phyloP scores from a whole-genome alignment of 2,797 vertebrate species.

The Rhadinocentrus ornatus region DNA sequence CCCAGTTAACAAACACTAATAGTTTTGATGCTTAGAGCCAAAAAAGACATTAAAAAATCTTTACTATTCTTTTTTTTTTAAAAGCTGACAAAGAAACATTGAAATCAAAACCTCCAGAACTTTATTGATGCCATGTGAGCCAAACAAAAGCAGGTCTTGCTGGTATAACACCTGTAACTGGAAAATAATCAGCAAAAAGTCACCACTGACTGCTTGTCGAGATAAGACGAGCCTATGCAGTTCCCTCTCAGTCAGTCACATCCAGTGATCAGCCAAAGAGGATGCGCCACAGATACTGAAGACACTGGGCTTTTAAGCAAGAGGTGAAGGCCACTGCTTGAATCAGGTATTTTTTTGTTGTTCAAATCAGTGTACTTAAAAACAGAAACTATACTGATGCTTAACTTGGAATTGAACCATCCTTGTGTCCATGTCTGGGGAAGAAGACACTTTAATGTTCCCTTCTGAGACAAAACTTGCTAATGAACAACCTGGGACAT shows the following conservation, averaged over 20 bases:
- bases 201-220: conserved; percentile 29
- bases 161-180: conserved; percentile 64
- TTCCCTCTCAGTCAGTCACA: conserved; percentile 30
- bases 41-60: neutral
- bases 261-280: conserved; percentile 47
- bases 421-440: conserved; percentile 40
- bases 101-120: conserved; percentile 76
- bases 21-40: no score
- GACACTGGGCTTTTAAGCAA: conserved; percentile 59
- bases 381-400: conserved; percentile 53
- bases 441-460: conserved; percentile 9
- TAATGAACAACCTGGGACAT: conserved; percentile 48
- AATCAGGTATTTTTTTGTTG: conserved; percentile 47
- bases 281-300: conserved; percentile 52
- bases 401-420: conserved; percentile 41
- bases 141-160: conserved; percentile 58
- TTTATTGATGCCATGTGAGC: conserved; percentile 76
- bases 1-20: no score
- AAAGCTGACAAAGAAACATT: conserved; percentile 38
- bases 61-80: neutral
- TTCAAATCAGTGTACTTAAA: conserved; percentile 49
- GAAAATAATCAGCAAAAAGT: conserved; percentile 65
- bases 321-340: conserved; percentile 72
- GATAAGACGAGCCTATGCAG: conserved; percentile 35
- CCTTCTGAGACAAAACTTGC: conserved; percentile 36